Evolutionary conservation across 2,888 invertebrate genomes (phyloP).

Genomic region (Acleris sparsana): DNA sequence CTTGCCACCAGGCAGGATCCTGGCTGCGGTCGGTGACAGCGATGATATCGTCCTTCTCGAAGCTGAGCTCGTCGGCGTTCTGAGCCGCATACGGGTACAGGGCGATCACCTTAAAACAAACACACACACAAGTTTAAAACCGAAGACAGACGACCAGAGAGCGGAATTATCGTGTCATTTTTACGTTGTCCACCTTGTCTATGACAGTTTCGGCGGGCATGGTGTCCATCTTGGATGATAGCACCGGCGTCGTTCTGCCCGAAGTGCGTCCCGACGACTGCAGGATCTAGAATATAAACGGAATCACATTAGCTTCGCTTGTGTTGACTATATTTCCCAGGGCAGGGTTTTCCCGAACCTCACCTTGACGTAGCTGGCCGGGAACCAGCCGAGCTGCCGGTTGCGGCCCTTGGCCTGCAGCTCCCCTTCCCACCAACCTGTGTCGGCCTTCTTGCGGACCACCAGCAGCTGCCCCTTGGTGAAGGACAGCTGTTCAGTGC

Average conservation of each 20-base stretch:
- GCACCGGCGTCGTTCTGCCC: slow-evolving; percentile 89
- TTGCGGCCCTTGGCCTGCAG: slow-evolving; percentile 95
- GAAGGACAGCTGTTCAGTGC: slow-evolving; percentile 95
- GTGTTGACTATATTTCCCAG: too few relatives aligned
- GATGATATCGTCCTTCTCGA: slow-evolving; percentile 95
- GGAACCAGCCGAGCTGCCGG: slow-evolving; percentile 99
- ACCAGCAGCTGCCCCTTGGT: slow-evolving; percentile 96
- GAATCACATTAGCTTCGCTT: not conserved
- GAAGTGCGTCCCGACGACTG: slow-evolving; percentile 87
- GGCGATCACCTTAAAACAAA: slow-evolving; percentile 90
- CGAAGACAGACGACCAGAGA: too few relatives aligned
- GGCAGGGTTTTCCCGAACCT: not conserved
- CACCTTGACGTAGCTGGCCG: slow-evolving; percentile 97
- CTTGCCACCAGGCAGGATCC: slow-evolving; percentile 98
- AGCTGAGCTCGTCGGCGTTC: slow-evolving; percentile 96
- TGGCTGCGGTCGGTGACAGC: slow-evolving; percentile 93
- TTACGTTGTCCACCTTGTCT: slow-evolving; percentile 64
- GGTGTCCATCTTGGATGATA: slow-evolving; percentile 85
- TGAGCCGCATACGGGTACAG: slow-evolving; percentile 97
- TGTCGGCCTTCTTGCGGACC: slow-evolving; percentile 97
- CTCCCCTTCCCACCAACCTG: slow-evolving; percentile 99
- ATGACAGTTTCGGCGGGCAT: slow-evolving; percentile 74
- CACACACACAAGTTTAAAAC: not conserved
- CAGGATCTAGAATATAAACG: slow-evolving; percentile 62
- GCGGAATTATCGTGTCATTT: too few relatives aligned